Evolutionary conservation across 1,140 invertebrate genomes (phyloP).

Genomic region (Muscidifurax raptorellus): DNA sequence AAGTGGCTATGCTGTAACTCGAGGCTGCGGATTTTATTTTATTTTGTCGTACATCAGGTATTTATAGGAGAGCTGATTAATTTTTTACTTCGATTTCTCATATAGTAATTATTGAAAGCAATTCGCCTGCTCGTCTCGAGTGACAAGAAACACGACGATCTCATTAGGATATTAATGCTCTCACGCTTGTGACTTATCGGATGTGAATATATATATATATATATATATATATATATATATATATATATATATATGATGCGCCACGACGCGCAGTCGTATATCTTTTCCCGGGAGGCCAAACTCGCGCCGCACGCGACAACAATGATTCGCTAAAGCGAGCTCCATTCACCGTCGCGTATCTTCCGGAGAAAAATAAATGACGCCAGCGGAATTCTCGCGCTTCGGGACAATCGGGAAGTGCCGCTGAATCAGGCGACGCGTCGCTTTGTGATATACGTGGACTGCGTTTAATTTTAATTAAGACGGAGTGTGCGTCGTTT

Average conservation of each 20-base stretch:
- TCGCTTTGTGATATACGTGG: not conserved
- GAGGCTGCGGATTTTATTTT: not conserved
- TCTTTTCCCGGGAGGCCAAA: not conserved
- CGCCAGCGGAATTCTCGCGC: not conserved
- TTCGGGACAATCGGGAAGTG: not conserved
- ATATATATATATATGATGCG: no score
- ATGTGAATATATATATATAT: not conserved
- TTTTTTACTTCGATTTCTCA: no score
- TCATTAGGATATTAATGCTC: constrained; percentile 39
- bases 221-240: no score
- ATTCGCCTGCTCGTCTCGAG: not conserved
- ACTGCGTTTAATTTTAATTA: constrained; percentile 3
- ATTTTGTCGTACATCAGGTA: no score
- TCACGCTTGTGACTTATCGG: not conserved
- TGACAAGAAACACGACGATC: not conserved
- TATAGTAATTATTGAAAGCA: no score
- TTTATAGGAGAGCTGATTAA: no score
- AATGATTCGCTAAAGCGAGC: constrained; percentile 4
- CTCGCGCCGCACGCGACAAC: constrained; percentile 1
- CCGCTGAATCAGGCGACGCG: not conserved
- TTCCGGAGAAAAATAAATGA: not conserved
- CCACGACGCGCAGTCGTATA: not conserved
- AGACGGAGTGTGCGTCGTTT: not conserved
- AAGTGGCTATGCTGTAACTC: not conserved
- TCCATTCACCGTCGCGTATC: not conserved